Conservation (phyloP, 2,113 vertebrate species). For the Platichthys flesus region DNA sequence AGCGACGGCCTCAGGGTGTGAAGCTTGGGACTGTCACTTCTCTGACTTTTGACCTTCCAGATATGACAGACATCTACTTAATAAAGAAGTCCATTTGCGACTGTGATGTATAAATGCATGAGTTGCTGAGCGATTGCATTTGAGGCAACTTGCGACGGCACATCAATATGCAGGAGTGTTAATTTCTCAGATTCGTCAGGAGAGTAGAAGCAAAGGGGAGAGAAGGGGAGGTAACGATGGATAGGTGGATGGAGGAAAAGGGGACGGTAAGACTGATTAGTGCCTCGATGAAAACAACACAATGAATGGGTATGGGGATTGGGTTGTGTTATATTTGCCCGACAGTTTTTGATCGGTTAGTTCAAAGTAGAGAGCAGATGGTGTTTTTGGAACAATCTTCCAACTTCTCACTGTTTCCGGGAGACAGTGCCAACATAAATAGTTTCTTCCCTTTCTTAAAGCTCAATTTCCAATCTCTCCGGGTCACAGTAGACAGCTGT, state of each 20-base stretch:
- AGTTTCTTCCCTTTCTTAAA: conserved; percentile 75
- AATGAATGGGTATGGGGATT: conserved; percentile 35
- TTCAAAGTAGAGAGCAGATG: conserved; percentile 85
- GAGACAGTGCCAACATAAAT: conserved; percentile 67
- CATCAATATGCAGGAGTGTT: conserved; percentile 73
- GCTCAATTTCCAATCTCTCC: conserved; percentile 73
- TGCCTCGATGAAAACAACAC: conserved; percentile 49
- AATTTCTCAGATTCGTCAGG: conserved; percentile 70
- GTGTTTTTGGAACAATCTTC: conserved; percentile 79
- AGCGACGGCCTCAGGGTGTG: conserved; percentile 18
- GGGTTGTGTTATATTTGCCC: conserved; percentile 55
- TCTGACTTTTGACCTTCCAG: conserved; percentile 39
- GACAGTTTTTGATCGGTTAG: conserved; percentile 82
- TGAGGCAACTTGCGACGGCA: conserved; percentile 33
- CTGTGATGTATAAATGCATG: conserved; percentile 79
- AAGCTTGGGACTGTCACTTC: conserved; percentile 17
- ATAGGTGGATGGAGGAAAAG: conserved; percentile 30
- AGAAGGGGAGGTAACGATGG: background rate
- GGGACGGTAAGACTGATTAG: conserved; percentile 25
- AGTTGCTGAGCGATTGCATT: conserved; percentile 49
- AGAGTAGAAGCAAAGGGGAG: conserved; percentile 21
- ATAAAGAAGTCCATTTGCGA: conserved; percentile 64
- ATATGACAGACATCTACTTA: conserved; percentile 58
- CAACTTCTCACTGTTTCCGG: conserved; percentile 72
- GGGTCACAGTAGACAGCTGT: conserved; percentile 79